These are phyloP conservation scores for Polyommatus iphigenia DNA, from an alignment of 2,888 invertebrate species.

Conservation along the genomic window DNA sequence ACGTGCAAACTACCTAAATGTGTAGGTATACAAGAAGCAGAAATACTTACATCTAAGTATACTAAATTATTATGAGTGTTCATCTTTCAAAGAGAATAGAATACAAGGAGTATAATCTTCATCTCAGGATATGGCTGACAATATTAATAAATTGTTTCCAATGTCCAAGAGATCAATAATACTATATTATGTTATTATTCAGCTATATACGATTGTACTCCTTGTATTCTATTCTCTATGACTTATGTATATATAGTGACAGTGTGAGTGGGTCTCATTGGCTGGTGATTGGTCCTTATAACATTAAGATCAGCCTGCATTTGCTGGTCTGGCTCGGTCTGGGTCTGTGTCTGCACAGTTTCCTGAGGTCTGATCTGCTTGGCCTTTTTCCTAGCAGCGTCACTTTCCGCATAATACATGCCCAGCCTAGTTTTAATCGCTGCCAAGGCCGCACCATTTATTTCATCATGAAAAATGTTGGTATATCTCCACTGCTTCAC, in stretches of 20 bases:
- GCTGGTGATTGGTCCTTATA: constrained; percentile 45
- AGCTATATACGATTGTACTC: constrained; percentile 3
- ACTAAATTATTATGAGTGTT: background rate
- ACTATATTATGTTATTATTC: background rate
- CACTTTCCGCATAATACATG: constrained; percentile 77
- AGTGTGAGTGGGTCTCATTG: constrained; percentile 66
- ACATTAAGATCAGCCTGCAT: constrained; percentile 38
- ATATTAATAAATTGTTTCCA: background rate
- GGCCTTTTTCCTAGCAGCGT: constrained; percentile 72
- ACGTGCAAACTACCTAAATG: background rate
- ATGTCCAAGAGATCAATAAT: too few relatives aligned
- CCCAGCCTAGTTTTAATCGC: constrained; percentile 77
- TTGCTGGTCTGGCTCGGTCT: constrained; percentile 51
- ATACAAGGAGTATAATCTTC: constrained; percentile 10
- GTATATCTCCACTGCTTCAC: constrained; percentile 80
- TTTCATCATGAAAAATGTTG: constrained; percentile 79
- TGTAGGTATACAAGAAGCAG: background rate
- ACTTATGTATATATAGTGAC: constrained; percentile 65
- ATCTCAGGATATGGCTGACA: background rate
- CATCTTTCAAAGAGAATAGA: background rate
- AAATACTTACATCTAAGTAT: background rate
- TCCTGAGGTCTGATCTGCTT: constrained; percentile 65
- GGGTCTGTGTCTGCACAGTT: constrained; percentile 58
- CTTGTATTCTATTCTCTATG: constrained; percentile 19
- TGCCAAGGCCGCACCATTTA: constrained; percentile 74